Percentiles rank a stretch among this genome's conserved stretches.
phyloP scores from a whole-genome alignment of 1,140 invertebrate genomes.

The Lordiphosa collinella region DNA sequence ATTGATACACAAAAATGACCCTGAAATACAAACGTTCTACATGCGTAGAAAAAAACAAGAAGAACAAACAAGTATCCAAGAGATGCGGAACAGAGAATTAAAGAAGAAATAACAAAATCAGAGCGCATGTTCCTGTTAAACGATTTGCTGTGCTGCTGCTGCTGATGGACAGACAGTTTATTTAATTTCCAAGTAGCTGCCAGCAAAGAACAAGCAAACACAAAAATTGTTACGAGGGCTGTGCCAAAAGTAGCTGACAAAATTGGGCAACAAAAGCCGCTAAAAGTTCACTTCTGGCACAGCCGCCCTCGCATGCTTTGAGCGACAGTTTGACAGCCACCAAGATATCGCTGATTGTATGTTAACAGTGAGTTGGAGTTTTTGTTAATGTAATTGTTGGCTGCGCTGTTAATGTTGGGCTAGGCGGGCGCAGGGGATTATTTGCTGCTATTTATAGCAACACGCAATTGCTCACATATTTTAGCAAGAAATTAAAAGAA shows the following conservation, averaged over 20 bases:
- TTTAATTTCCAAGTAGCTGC: slow-evolving; percentile 51
- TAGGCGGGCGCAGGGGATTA: slow-evolving; percentile 11
- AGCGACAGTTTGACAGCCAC: slow-evolving; percentile 15
- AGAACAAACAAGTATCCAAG: slow-evolving; percentile 11
- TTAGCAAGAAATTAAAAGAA: slow-evolving; percentile 28
- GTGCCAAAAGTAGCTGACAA: too few species aligned
- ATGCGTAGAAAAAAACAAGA: background rate
- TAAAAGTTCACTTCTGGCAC: background rate
- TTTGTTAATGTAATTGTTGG: too few species aligned
- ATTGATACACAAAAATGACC: slow-evolving; percentile 49
- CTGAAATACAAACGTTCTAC: background rate
- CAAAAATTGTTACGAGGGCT: too few species aligned
- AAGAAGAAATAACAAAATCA: slow-evolving; percentile 12
- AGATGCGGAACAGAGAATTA: slow-evolving; percentile 21
- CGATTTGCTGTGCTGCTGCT: slow-evolving; percentile 1
- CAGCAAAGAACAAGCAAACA: slow-evolving; percentile 20
- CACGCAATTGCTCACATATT: slow-evolving; percentile 25
- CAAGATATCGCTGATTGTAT: background rate
- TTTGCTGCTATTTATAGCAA: slow-evolving; percentile 20
- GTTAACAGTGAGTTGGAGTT: background rate
- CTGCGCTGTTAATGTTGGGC: too few species aligned
- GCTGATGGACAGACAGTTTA: slow-evolving; percentile 59
- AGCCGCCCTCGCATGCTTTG: background rate
- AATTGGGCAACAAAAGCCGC: slow-evolving; percentile 1
- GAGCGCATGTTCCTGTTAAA: slow-evolving; percentile 9